phyloP scores from a whole-genome alignment of 1,140 invertebrate genomes.

The Pollicipes pollicipes region DNA sequence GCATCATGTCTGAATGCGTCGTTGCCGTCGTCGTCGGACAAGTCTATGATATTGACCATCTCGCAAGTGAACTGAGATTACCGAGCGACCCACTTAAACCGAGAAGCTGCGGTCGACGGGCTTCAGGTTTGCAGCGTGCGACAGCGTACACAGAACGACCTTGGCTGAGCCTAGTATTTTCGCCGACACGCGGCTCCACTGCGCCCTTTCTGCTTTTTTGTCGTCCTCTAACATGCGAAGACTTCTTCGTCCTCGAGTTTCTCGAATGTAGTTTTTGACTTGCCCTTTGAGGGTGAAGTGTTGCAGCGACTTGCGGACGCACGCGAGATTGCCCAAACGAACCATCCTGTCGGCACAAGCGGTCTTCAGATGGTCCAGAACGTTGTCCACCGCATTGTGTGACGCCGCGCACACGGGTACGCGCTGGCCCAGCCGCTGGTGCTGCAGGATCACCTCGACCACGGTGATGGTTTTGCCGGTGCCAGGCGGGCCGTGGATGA shows the following conservation, averaged over 20 bases:
- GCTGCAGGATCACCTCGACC: slow-evolving; percentile 39
- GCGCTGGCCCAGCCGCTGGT: slow-evolving; percentile 29
- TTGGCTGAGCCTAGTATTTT: slow-evolving; percentile 6
- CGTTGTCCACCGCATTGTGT: slow-evolving; percentile 44
- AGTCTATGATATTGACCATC: too few species aligned
- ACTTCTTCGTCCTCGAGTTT: neutral
- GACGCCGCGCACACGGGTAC: slow-evolving; percentile 41
- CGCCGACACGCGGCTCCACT: slow-evolving; percentile 26
- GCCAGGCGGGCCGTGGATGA: slow-evolving; percentile 37
- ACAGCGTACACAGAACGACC: slow-evolving; percentile 34
- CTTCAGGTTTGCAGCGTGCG: too few species aligned
- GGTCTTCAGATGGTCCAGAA: slow-evolving; percentile 31
- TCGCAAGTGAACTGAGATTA: too few species aligned
- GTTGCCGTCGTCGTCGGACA: too few species aligned
- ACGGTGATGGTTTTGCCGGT: slow-evolving; percentile 50
- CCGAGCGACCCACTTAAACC: too few species aligned
- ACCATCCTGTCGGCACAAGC: slow-evolving; percentile 25
- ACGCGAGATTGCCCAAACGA: slow-evolving; percentile 31
- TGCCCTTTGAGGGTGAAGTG: too few species aligned
- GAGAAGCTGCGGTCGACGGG: too few species aligned
- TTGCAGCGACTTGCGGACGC: too few species aligned
- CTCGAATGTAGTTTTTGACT: too few species aligned
- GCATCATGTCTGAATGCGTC: neutral
- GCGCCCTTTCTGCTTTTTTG: neutral
- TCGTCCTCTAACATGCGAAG: neutral